Evolutionary conservation across 37 sponge, comb jelly and placozoan genomes (phyloP).

Genomic region (Sycon ciliatum): DNA sequence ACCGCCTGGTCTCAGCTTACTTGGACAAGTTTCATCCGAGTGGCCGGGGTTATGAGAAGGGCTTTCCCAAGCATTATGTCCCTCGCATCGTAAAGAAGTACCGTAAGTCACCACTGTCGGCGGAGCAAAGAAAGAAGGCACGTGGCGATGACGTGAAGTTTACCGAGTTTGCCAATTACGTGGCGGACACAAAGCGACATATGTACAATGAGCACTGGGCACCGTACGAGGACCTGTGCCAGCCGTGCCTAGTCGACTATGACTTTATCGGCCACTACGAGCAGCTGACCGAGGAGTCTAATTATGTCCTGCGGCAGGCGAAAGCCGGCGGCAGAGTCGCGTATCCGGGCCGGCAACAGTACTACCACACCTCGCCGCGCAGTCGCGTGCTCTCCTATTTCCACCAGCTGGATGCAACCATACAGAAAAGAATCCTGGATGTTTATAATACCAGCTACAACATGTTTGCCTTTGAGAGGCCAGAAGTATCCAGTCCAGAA

Average conservation of each 20-base stretch:
- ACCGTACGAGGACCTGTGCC: not conserved
- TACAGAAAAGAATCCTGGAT: no score
- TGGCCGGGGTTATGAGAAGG: no score
- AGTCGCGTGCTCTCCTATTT: no score
- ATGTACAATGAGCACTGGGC: not conserved
- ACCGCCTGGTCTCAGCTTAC: constrained; percentile 1
- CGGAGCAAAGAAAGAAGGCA: not conserved
- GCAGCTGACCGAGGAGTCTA: no score
- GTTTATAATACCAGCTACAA: no score
- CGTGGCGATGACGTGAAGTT: not conserved
- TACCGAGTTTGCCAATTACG: not conserved
- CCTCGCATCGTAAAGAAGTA: no score
- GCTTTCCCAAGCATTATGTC: no score
- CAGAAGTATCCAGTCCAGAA: no score
- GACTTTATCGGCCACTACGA: no score
- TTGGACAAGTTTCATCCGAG: not conserved
- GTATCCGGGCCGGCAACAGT: constrained; percentile 18
- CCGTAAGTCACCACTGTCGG: constrained; percentile 20
- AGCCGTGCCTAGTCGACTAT: constrained; percentile 5
- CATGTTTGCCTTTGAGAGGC: no score
- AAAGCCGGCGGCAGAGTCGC: not conserved
- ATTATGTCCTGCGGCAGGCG: no score
- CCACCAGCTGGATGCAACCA: no score
- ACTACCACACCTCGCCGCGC: constrained; percentile 25
- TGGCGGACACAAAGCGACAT: not conserved